These are phyloP conservation scores for Axinella damicornis DNA, from an alignment of 37 sponge, comb jelly and placozoan genomes.

Conservation along the genomic window DNA sequence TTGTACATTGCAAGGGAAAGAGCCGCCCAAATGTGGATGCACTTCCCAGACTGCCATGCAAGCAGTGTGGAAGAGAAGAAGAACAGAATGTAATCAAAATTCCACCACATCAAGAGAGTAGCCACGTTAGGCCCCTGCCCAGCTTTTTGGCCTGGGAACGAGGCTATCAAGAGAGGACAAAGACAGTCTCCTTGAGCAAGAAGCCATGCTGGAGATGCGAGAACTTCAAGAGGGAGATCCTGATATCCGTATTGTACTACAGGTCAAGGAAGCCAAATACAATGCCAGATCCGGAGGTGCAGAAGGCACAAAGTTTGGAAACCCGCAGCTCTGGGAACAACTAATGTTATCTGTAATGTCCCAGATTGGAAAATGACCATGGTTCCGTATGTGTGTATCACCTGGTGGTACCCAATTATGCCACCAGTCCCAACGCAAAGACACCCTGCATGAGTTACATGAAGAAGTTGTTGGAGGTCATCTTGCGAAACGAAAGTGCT, in stretches of 20 bases:
- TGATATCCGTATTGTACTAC: neutral
- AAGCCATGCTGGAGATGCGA: no score
- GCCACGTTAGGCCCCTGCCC: neutral
- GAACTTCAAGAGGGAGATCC: neutral
- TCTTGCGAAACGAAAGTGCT: conserved; percentile 6
- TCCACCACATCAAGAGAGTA: neutral
- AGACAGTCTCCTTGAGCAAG: no score
- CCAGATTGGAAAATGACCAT: neutral
- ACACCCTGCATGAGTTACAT: conserved; percentile 25
- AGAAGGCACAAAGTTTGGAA: neutral
- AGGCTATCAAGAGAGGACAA: no score
- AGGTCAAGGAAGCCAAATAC: neutral
- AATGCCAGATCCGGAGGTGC: conserved; percentile 1
- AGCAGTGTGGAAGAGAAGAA: conserved; percentile 3
- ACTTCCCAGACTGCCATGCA: conserved; percentile 17
- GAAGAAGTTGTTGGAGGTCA: conserved; percentile 25
- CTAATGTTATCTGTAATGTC: neutral
- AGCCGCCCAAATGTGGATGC: conserved; percentile 38
- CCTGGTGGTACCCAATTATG: conserved; percentile 10
- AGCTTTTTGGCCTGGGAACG: no score
- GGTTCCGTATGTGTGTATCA: neutral
- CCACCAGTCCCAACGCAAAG: neutral
- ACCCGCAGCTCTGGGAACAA: conserved; percentile 37
- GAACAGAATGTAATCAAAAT: neutral
- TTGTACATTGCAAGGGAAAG: conserved; percentile 24